Base-by-base conservation (phyloP, 2,888 invertebrate species). In the Nemapogon koenigi region DNA sequence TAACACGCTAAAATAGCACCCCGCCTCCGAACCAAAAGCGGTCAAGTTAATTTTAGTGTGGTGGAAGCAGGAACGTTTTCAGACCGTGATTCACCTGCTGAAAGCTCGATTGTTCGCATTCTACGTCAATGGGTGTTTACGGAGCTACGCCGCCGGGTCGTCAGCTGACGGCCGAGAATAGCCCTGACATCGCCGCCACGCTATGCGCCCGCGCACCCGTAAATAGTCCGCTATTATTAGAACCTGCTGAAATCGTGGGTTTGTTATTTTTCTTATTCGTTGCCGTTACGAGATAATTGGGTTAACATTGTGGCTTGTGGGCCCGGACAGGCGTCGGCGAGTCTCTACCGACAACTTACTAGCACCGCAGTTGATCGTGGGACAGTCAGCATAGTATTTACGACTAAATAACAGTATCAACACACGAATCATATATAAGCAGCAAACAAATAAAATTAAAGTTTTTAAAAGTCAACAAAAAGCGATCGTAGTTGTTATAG, bases 231-330 rank as follows among this genome's bases (percentile, higher is more conserved):
- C 75, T 78, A 78, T 73, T 73, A 73, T 76, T 78, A 78, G 76
- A 72, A 60, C 59, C 49, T 75, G 63, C 72, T 72, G 71, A 75
- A 78, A 78, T 76, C 78, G 78, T 78, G 78, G 78, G 78, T 76
- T 78, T 76, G 76, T 76, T 78, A 76, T 78, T 78, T 78, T 78
- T 78, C 76, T 76, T 76, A 73, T 75, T 72, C 75, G 75, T 71
- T 66, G 72, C 71, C 66, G 75, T 73, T 73, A 71, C 72, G 72
- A 69, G 76, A 73, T 76, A 78, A 78, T 78, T 78, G 76, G 76
- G 76, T 78, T 76, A 76, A 73, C 64, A 64, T 52, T 72, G 68
- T 33, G 22, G 10, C 72, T 75, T 76, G 76, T 75, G 76, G 75
- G 75, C 63, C 73, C 58, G 65, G 52, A 52, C 62, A 57, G 66